These are phyloP conservation scores for Drosophila triauraria DNA, from an alignment of 1,140 invertebrate genomes.

Conservation along the genomic window DNA sequence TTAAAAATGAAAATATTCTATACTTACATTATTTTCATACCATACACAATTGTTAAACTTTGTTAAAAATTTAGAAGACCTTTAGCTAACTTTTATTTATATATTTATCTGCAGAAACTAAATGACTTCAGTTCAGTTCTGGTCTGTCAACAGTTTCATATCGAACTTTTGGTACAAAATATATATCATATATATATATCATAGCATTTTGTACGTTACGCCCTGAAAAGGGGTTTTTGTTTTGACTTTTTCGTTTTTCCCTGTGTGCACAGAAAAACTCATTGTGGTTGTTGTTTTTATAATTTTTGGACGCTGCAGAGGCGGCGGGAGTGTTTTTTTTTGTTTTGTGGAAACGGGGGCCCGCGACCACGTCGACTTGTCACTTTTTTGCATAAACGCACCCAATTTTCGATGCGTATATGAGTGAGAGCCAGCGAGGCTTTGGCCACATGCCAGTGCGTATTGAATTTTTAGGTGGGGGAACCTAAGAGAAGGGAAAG, in stretches of 20 bases:
- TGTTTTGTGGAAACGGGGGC: conserved; percentile 33
- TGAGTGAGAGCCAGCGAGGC: conserved; percentile 47
- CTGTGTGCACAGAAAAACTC: neutral
- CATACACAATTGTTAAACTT: too few species aligned
- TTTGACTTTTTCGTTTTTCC: neutral
- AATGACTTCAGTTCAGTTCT: too few species aligned
- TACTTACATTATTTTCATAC: too few species aligned
- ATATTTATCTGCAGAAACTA: too few species aligned
- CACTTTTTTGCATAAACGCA: conserved; percentile 79
- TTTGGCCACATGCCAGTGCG: conserved; percentile 73
- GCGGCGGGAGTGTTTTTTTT: conserved; percentile 3
- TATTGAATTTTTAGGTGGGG: conserved; percentile 26
- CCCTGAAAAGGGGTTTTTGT: too few species aligned
- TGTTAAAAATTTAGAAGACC: too few species aligned
- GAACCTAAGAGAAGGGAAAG: neutral
- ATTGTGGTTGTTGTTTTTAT: conserved; percentile 2
- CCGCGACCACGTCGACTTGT: conserved; percentile 50
- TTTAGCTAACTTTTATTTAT: too few species aligned
- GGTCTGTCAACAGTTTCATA: too few species aligned
- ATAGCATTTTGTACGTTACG: too few species aligned
- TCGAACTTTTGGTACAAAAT: too few species aligned
- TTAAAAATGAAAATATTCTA: too few species aligned
- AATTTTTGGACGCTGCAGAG: neutral
- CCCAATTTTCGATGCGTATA: conserved; percentile 73
- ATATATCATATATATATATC: too few species aligned